phyloP scores from a whole-genome alignment of 2,113 vertebrate genomes.

The Penelope pileata region DNA sequence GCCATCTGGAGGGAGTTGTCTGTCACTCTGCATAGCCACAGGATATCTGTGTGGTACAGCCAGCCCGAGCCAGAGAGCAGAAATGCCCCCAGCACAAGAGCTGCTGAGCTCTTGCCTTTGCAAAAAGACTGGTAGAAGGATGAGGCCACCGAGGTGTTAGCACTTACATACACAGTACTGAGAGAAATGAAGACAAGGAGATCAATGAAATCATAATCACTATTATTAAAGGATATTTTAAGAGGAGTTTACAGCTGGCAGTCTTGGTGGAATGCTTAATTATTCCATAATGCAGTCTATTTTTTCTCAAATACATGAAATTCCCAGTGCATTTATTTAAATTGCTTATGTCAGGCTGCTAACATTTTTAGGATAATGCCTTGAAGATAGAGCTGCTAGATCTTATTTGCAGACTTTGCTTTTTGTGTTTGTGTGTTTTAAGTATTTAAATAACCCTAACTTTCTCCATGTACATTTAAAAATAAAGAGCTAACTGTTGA shows the following conservation, averaged over 20 bases:
- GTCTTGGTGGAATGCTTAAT: background rate
- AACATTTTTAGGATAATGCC: background rate
- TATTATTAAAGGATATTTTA: background rate
- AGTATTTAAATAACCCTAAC: background rate
- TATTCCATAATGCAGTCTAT: background rate
- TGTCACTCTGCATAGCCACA: background rate
- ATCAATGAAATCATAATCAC: background rate
- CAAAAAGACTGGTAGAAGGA: background rate
- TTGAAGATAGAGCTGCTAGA: background rate
- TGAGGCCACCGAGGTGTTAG: background rate
- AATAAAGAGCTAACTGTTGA: background rate
- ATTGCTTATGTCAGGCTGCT: background rate
- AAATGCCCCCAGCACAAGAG: background rate
- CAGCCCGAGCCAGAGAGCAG: background rate
- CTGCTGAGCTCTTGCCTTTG: background rate
- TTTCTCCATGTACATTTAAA: background rate
- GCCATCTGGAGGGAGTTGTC: background rate
- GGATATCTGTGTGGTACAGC: background rate
- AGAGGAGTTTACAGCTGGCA: background rate
- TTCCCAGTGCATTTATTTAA: background rate
- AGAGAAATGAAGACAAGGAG: background rate
- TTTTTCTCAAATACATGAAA: background rate
- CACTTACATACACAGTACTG: background rate
- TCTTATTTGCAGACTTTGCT: no score
- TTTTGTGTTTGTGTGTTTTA: background rate